A percentile compares a stretch with the other conserved stretches of the same genome.
Conservation (phyloP, 2,797 vertebrate species). For the Percopsis omiscomaycus region DNA sequence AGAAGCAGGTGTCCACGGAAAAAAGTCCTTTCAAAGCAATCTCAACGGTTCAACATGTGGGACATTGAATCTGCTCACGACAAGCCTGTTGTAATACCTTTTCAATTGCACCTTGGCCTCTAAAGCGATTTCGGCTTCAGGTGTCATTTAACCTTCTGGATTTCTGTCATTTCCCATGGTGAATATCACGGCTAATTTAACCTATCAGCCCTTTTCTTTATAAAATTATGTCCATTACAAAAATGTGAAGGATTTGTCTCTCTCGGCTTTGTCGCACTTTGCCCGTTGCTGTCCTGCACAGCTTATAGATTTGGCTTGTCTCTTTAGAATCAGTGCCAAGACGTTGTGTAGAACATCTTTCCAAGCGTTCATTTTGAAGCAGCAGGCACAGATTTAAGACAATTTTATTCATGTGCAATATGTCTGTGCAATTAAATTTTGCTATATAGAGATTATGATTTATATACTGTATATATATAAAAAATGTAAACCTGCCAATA, state of each 20-base stretch:
- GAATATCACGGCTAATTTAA: conserved; percentile 73
- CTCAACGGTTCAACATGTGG: conserved; percentile 31
- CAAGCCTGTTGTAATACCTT: conserved; percentile 54
- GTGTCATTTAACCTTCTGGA: conserved; percentile 74
- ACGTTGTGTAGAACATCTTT: conserved; percentile 49
- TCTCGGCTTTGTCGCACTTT: conserved; percentile 42
- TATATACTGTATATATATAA: neutral
- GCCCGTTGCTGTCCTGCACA: conserved; percentile 38
- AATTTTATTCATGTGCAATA: no score
- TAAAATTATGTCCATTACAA: conserved; percentile 73
- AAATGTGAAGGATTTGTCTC: conserved; percentile 62
- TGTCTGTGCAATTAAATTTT: neutral
- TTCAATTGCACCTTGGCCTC: conserved; percentile 57
- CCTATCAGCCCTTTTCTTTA: conserved; percentile 71
- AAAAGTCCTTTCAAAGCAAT: conserved; percentile 53
- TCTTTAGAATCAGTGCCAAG: conserved; percentile 52
- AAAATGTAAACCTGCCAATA: neutral
- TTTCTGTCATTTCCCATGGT: conserved; percentile 64
- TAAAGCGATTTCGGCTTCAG: conserved; percentile 59
- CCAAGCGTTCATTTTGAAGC: conserved; percentile 53
- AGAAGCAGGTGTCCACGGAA: conserved; percentile 39
- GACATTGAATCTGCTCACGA: conserved; percentile 46
- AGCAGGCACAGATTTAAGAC: neutral
- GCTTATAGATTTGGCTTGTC: conserved; percentile 58
- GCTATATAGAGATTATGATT: neutral